Evolutionary conservation across 2,113 vertebrate species (phyloP).

Genomic region (Passer domesticus): DNA sequence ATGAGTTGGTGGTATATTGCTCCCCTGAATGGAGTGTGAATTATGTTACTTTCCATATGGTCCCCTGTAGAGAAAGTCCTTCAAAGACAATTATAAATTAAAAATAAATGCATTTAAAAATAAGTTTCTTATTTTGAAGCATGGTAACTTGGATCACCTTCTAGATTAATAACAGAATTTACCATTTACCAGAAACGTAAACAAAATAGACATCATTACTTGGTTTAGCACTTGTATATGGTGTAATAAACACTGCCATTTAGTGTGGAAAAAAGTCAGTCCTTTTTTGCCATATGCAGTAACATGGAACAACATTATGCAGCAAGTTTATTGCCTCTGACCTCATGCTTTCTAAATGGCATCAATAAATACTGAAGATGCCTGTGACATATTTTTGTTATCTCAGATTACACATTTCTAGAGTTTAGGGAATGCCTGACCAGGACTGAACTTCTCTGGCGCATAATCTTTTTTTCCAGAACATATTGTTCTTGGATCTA

Average conservation of each 20-base stretch:
- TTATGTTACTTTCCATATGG: background rate
- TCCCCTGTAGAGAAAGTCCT: background rate
- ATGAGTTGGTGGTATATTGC: background rate
- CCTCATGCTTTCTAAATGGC: slow-evolving; percentile 25
- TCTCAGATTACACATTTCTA: slow-evolving; percentile 35
- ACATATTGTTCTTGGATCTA: slow-evolving; percentile 42
- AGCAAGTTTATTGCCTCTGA: slow-evolving; percentile 38
- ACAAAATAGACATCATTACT: background rate
- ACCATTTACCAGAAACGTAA: background rate
- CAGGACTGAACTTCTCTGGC: slow-evolving; percentile 33
- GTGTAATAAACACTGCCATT: background rate
- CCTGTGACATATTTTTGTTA: slow-evolving; percentile 20
- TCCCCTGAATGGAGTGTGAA: background rate
- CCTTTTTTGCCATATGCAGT: background rate
- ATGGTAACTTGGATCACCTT: background rate
- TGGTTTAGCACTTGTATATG: background rate
- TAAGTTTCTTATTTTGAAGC: background rate
- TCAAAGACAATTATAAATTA: background rate
- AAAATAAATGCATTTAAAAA: background rate
- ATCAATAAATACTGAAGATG: slow-evolving; percentile 39
- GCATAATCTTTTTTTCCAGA: slow-evolving; percentile 46
- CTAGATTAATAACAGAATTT: background rate
- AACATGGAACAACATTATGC: background rate
- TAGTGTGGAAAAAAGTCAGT: background rate
- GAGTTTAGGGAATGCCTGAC: slow-evolving; percentile 34